A percentile compares a stretch with the other conserved stretches of the same genome.
These are phyloP conservation scores for Bungarus multicinctus DNA, from an alignment of 2,113 vertebrate species.

Conservation along the genomic window DNA sequence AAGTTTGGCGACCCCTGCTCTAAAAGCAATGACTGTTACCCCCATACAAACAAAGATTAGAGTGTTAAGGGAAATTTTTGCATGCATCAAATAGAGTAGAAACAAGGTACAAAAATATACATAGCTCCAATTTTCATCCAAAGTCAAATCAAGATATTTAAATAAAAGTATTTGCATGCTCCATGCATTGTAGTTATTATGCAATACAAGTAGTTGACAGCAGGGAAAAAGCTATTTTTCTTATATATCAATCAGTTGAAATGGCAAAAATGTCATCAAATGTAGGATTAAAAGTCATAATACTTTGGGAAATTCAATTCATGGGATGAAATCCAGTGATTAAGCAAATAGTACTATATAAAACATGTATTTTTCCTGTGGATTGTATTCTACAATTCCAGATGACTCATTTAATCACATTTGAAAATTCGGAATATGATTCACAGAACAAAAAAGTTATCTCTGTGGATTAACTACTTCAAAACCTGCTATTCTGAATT, in stretches of 20 bases:
- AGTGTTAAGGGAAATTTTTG: not conserved
- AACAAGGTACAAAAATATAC: not conserved
- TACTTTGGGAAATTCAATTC: not conserved
- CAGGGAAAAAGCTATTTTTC: not conserved
- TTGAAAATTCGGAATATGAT: not conserved
- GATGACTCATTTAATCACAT: not conserved
- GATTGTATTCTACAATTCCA: not conserved
- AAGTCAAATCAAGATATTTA: not conserved
- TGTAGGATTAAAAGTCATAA: not conserved
- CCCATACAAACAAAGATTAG: not conserved
- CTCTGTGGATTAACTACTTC: not conserved
- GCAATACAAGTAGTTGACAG: not conserved
- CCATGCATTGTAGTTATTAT: not conserved
- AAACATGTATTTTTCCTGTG: not conserved
- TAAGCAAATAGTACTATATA: not conserved
- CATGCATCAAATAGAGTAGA: not conserved
- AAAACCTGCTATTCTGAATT: not conserved
- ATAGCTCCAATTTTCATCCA: not conserved
- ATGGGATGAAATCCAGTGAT: not conserved
- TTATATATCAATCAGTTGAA: not conserved
- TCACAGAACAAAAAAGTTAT: not conserved
- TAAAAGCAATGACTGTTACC: not conserved
- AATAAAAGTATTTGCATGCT: not conserved
- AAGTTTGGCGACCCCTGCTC: too few species aligned
- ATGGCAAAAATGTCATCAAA: not conserved